Evolutionary conservation across 1,140 invertebrate genomes (phyloP).

Genomic region (Drosophila guanche): DNA sequence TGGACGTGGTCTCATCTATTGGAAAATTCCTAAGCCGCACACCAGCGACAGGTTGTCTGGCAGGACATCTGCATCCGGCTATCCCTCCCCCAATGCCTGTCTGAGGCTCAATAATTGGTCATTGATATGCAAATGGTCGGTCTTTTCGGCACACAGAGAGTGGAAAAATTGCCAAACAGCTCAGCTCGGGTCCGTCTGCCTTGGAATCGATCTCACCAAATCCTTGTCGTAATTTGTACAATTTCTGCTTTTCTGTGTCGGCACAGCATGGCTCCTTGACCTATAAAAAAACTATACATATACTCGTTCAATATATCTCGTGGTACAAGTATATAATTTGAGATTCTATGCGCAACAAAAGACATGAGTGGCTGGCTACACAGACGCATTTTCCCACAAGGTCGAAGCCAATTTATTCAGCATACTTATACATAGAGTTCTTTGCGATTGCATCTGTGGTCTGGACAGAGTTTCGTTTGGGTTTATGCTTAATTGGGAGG

Average conservation of each 20-base stretch:
- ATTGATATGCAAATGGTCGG: conserved; percentile 55
- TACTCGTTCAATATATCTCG: conserved; percentile 19
- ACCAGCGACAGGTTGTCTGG: conserved; percentile 71
- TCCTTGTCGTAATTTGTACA: conserved; percentile 9
- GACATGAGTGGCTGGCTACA: no score
- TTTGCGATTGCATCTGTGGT: no score
- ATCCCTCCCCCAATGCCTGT: neutral
- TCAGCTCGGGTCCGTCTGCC: no score
- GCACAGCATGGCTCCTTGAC: conserved; percentile 46
- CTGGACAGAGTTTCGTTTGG: no score
- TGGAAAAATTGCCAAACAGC: conserved; percentile 23
- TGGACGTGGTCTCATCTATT: conserved; percentile 36
- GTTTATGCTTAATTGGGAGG: no score
- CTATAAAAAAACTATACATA: conserved; percentile 32
- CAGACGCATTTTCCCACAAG: no score
- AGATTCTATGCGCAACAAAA: conserved; percentile 35
- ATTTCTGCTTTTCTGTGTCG: conserved; percentile 12
- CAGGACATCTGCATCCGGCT: conserved; percentile 32
- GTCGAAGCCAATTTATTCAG: no score
- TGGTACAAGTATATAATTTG: conserved; percentile 19
- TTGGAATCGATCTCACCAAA: neutral
- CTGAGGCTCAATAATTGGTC: conserved; percentile 31
- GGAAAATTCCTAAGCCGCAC: conserved; percentile 63
- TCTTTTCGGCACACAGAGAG: conserved; percentile 4
- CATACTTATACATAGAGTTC: no score